A percentile compares a stretch with the other conserved stretches of the same genome.
These are phyloP conservation scores for Polylopha cassiicola DNA, from an alignment of 2,888 invertebrate genomes.

Conservation along the genomic window DNA sequence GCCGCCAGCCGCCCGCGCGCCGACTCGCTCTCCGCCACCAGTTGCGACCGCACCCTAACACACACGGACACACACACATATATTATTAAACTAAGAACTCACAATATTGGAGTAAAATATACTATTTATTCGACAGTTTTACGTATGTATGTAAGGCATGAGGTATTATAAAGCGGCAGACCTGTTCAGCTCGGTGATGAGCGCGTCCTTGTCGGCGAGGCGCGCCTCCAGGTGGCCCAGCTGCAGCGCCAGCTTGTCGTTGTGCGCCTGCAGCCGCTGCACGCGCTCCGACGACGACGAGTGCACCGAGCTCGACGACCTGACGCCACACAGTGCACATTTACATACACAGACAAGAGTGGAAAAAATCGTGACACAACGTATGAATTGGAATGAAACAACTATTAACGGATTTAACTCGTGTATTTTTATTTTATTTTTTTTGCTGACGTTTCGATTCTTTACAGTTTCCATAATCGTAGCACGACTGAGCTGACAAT, in stretches of 20 bases:
- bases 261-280: slow-evolving; percentile 46
- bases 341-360: too few relatives aligned
- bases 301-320: slow-evolving; percentile 59
- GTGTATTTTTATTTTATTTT: too few relatives aligned
- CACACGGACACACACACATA: neutral
- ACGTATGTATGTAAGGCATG: too few relatives aligned
- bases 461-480: too few relatives aligned
- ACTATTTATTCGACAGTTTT: too few relatives aligned
- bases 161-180: too few relatives aligned
- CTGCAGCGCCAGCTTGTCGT: slow-evolving; percentile 56
- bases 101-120: too few relatives aligned
- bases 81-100: neutral
- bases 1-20: slow-evolving; percentile 64
- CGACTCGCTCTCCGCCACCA: slow-evolving; percentile 64
- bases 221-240: slow-evolving; percentile 53
- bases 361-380: neutral
- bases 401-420: too few relatives aligned
- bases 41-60: slow-evolving; percentile 63
- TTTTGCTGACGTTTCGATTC: too few relatives aligned
- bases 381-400: too few relatives aligned
- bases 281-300: slow-evolving; percentile 58
- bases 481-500: too few relatives aligned
- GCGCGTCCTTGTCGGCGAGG: slow-evolving; percentile 63
- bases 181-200: slow-evolving; percentile 67
- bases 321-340: slow-evolving; percentile 26